phyloP scores from a whole-genome alignment of 2,888 invertebrate genomes.

The Netelia melanura region DNA sequence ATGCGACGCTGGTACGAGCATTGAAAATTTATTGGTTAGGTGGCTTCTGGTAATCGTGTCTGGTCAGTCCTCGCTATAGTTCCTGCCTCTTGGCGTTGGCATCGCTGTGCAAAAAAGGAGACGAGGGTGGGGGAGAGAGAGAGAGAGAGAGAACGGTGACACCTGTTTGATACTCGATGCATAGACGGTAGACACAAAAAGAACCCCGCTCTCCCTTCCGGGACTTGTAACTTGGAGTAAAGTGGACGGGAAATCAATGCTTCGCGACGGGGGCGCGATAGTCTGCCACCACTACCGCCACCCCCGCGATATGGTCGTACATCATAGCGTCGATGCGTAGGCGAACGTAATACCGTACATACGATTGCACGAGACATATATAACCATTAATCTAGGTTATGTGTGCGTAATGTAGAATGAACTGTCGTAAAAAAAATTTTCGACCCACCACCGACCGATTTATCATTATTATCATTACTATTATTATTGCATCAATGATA shows the following conservation, averaged over 20 bases:
- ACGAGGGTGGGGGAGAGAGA: not conserved
- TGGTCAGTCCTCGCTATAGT: too few relatives aligned
- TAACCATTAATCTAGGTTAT: not conserved
- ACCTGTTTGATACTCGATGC: constrained; percentile 3
- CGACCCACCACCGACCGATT: not conserved
- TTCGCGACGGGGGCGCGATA: constrained; percentile 54
- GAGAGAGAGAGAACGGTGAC: not conserved
- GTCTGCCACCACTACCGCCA: constrained; percentile 20
- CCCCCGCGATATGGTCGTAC: not conserved
- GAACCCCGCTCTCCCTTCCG: constrained; percentile 6
- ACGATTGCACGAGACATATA: not conserved
- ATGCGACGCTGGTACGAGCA: not conserved
- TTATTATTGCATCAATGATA: not conserved
- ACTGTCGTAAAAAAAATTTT: not conserved
- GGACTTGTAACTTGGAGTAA: constrained; percentile 58
- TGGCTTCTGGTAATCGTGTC: too few relatives aligned
- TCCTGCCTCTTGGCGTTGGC: not conserved
- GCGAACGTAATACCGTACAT: not conserved
- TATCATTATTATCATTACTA: not conserved
- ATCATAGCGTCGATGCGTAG: not conserved
- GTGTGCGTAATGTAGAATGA: not conserved
- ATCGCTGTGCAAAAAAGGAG: not conserved
- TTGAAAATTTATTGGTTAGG: not conserved
- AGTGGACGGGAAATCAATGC: constrained; percentile 70
- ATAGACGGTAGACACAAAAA: constrained; percentile 25